These are phyloP conservation scores for Acanthis flammea DNA, from an alignment of 2,797 vertebrate genomes.

Conservation along the genomic window DNA sequence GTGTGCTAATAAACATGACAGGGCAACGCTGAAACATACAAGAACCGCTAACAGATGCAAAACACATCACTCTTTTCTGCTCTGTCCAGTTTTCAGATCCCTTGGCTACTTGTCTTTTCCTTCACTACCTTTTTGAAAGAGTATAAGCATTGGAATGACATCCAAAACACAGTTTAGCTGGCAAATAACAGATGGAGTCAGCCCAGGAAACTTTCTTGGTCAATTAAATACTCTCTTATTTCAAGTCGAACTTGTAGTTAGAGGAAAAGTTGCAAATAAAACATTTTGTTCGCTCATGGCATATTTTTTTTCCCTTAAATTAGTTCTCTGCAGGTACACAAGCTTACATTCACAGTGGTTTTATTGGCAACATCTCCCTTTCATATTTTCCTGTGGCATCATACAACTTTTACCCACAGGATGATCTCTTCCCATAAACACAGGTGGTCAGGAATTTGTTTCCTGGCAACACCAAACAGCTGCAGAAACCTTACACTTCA, in stretches of 20 bases:
- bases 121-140: background rate
- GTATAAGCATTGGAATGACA: background rate
- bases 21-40: background rate
- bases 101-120: background rate
- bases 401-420: background rate
- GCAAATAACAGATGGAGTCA: background rate
- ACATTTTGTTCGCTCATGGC: background rate
- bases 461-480: constrained; percentile 25
- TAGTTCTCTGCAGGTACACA: background rate
- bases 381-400: background rate
- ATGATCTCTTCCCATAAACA: background rate
- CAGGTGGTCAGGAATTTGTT: constrained; percentile 46
- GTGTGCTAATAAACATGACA: constrained; percentile 33
- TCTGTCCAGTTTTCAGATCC: background rate
- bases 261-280: background rate
- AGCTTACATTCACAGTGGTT: background rate
- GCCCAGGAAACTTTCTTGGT: background rate
- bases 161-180: constrained; percentile 30
- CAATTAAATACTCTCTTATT: background rate
- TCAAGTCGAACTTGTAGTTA: background rate
- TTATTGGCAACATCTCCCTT: background rate
- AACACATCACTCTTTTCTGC: background rate
- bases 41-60: background rate
- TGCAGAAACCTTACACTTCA: constrained; percentile 1
- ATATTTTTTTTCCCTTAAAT: background rate